These are phyloP conservation scores for Saturnia pavonia DNA, from an alignment of 2,888 invertebrate species.

Conservation along the genomic window DNA sequence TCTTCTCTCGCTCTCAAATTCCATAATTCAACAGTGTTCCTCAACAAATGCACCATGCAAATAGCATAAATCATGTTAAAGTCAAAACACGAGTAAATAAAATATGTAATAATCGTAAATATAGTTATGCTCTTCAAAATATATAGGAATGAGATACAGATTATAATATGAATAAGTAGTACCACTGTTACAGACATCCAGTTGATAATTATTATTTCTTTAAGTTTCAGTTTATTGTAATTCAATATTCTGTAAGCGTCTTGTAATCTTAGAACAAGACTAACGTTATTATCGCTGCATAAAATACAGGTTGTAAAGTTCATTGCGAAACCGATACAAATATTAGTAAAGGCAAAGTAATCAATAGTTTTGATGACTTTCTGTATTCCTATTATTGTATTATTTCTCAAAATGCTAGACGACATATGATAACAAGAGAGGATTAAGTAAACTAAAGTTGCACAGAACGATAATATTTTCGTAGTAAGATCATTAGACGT, in stretches of 20 bases:
- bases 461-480: conserved; percentile 8
- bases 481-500: conserved; percentile 17
- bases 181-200: conserved; percentile 11
- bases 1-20: not conserved
- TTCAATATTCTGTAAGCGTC: conserved; percentile 19
- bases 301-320: conserved; percentile 2
- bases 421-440: not conserved
- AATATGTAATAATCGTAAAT: conserved; percentile 9
- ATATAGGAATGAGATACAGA: not conserved
- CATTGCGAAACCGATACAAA: not conserved
- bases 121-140: not conserved
- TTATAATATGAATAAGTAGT: not conserved
- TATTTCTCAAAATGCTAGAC: too few relatives aligned
- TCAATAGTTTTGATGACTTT: conserved; percentile 14
- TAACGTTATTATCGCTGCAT: conserved; percentile 19
- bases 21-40: not conserved
- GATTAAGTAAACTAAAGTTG: not conserved
- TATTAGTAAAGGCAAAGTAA: not conserved
- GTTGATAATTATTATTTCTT: not conserved
- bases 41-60: conserved; percentile 20
- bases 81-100: conserved; percentile 4
- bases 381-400: not conserved
- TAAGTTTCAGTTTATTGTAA: not conserved
- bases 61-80: conserved; percentile 20
- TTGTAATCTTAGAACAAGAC: conserved; percentile 24